Evolutionary conservation across 2,888 invertebrate species (phyloP).

Genomic region (Bugula neritina): DNA sequence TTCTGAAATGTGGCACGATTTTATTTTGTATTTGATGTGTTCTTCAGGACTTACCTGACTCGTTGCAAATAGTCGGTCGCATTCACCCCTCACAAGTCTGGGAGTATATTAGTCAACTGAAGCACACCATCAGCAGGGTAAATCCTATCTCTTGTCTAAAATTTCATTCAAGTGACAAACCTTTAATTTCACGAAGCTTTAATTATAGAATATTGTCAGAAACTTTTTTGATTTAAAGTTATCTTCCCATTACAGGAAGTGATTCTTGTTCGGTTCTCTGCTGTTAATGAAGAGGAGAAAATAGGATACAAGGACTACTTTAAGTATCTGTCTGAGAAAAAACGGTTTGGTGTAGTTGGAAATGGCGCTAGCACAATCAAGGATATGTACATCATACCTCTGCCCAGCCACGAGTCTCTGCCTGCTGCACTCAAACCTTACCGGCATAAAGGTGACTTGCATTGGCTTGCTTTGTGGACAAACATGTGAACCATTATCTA

Average conservation of each 20-base stretch:
- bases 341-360: slow-evolving; percentile 68
- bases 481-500: too few relatives aligned
- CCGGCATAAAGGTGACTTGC: slow-evolving; percentile 63
- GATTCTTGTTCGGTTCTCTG: slow-evolving; percentile 71
- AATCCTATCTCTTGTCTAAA: too few relatives aligned
- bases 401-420: slow-evolving; percentile 68
- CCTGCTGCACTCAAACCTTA: slow-evolving; percentile 57
- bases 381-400: slow-evolving; percentile 85
- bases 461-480: too few relatives aligned
- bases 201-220: too few relatives aligned
- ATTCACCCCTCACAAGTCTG: slow-evolving; percentile 82
- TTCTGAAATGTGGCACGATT: too few relatives aligned
- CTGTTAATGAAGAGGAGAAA: slow-evolving; percentile 70
- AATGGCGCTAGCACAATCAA: slow-evolving; percentile 68
- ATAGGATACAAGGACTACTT: slow-evolving; percentile 78
- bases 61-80: slow-evolving; percentile 76
- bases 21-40: too few relatives aligned
- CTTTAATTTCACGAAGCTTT: too few relatives aligned
- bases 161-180: too few relatives aligned
- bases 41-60: slow-evolving; percentile 65
- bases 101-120: slow-evolving; percentile 88
- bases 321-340: slow-evolving; percentile 78
- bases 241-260: slow-evolving; percentile 66
- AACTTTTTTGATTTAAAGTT: too few relatives aligned
- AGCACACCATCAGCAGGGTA: slow-evolving; percentile 73